phyloP scores from a whole-genome alignment of 2,113 vertebrate species.

The Catharus fuscescens region DNA sequence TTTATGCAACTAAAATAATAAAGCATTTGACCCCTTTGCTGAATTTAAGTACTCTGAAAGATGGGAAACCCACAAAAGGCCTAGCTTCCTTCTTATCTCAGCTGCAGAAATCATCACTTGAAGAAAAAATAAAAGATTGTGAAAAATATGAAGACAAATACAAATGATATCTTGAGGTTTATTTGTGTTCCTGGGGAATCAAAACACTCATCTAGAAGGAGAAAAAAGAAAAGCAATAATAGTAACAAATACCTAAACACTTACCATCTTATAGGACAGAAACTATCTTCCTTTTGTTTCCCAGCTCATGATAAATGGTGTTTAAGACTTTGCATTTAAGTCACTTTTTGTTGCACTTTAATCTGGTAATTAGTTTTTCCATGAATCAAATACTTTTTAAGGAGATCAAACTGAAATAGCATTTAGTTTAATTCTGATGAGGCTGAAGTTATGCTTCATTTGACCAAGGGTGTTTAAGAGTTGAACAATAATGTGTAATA shows the following conservation, averaged over 20 bases:
- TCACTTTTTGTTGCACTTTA: conserved; percentile 55
- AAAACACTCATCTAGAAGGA: neutral
- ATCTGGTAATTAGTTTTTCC: conserved; percentile 60
- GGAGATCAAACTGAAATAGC: conserved; percentile 58
- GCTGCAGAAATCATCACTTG: neutral
- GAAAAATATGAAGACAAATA: neutral
- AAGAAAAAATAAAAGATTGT: neutral
- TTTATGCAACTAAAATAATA: neutral
- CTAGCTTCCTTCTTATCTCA: neutral
- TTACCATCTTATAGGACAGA: neutral
- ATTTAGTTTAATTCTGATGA: conserved; percentile 71
- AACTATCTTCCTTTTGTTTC: conserved; percentile 6
- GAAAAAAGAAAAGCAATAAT: neutral
- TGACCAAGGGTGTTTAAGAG: conserved; percentile 74
- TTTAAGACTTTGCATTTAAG: neutral
- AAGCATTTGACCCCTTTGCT: neutral
- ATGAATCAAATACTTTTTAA: conserved; percentile 69
- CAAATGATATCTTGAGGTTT: neutral
- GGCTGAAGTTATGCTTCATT: conserved; percentile 73
- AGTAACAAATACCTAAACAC: neutral
- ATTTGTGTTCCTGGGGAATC: neutral
- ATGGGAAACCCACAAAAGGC: neutral
- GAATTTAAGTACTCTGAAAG: neutral
- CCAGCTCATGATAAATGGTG: neutral
- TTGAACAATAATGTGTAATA: conserved; percentile 75